phyloP scores from a whole-genome alignment of 2,113 vertebrate genomes.

The Periophthalmodon schlosseri region DNA sequence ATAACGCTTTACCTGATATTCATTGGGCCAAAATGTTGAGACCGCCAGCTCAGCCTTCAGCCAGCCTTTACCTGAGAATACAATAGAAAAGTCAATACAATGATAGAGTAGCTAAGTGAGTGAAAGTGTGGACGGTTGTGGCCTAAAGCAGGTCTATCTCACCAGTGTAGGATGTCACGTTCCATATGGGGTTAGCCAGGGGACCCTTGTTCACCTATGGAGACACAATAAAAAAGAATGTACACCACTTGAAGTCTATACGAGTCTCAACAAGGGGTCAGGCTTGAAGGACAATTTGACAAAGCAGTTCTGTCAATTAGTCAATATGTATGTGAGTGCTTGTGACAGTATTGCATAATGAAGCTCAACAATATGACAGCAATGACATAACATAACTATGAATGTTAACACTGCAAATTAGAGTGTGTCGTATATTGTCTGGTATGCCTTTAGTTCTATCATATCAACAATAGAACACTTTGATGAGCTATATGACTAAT shows the following conservation, averaged over 20 bases:
- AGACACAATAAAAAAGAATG: slow-evolving; percentile 1
- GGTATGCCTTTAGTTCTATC: too few species aligned
- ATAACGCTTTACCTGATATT: slow-evolving; percentile 89
- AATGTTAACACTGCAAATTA: too few species aligned
- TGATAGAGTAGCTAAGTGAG: neutral
- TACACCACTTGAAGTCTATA: neutral
- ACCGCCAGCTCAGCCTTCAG: slow-evolving; percentile 92
- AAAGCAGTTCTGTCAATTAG: neutral
- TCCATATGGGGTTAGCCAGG: slow-evolving; percentile 96
- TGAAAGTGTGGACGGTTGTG: neutral
- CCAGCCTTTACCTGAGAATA: slow-evolving; percentile 85
- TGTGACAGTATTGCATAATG: neutral
- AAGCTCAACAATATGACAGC: neutral
- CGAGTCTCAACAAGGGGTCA: neutral
- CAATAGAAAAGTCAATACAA: slow-evolving; percentile 10
- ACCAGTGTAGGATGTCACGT: slow-evolving; percentile 90
- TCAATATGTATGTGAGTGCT: neutral
- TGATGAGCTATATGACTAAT: too few species aligned
- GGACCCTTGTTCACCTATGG: slow-evolving; percentile 92
- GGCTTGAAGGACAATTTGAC: neutral
- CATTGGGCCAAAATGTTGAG: slow-evolving; percentile 99
- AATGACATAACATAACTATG: neutral
- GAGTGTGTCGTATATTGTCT: too few species aligned
- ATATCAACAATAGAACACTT: too few species aligned
- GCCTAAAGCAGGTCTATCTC: slow-evolving; percentile 77